Percentiles rank a stretch among this genome's conserved stretches.
Conservation (phyloP, 1,140 invertebrate genomes). For the Drosophila eugracilis region DNA sequence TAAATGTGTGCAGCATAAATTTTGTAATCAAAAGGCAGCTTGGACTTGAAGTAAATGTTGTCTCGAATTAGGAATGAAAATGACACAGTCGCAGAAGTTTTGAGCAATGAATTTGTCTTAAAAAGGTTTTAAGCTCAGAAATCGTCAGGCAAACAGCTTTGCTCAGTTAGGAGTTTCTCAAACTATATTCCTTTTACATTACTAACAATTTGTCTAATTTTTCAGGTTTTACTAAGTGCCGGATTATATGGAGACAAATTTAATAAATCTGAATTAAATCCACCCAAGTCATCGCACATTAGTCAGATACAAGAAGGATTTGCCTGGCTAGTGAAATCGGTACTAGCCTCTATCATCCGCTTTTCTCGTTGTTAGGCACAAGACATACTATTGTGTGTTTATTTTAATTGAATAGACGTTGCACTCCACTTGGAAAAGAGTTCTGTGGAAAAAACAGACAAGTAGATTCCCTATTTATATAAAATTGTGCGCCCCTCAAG, state of each 20-base stretch:
- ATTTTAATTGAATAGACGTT: slow-evolving; percentile 8
- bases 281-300: neutral
- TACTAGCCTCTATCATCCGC: neutral
- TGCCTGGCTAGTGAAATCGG: neutral
- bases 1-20: slow-evolving; percentile 18
- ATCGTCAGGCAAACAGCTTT: too few species aligned
- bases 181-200: too few species aligned
- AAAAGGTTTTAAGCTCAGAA: too few species aligned
- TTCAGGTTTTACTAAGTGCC: too few species aligned
- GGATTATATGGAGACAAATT: too few species aligned
- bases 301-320: neutral
- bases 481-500: neutral
- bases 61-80: neutral
- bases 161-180: too few species aligned
- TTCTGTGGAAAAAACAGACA: slow-evolving; percentile 3
- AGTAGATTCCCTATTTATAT: neutral
- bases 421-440: slow-evolving; percentile 13
- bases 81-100: neutral
- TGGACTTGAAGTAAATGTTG: neutral
- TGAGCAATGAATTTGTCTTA: too few species aligned
- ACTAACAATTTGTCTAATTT: too few species aligned
- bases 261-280: neutral
- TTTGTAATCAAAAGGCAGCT: slow-evolving; percentile 9
- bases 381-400: neutral
- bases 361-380: neutral